phyloP scores from a whole-genome alignment of 2,113 vertebrate species.

The Cyanocitta stelleri region DNA sequence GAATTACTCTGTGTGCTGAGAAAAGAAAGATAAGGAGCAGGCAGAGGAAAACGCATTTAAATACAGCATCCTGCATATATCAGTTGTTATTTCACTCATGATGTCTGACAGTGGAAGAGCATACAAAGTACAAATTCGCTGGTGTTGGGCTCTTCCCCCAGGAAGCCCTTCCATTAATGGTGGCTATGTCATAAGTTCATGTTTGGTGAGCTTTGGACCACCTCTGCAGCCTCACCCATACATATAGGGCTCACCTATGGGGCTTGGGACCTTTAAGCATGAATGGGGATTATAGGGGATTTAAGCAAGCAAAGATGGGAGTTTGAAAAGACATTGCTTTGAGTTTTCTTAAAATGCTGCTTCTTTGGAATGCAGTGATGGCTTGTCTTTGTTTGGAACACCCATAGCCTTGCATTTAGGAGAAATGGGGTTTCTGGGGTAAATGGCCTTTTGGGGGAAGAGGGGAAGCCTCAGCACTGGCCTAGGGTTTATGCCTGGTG shows the following conservation, averaged over 20 bases:
- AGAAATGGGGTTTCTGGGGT: background rate
- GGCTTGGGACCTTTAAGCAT: background rate
- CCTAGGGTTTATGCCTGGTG: background rate
- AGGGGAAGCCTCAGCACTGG: background rate
- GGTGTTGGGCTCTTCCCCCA: background rate
- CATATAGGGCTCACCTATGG: fast-evolving
- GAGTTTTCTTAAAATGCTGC: background rate
- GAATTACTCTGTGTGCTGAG: background rate
- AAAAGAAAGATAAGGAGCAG: background rate
- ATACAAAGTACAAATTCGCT: background rate
- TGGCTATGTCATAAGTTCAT: background rate
- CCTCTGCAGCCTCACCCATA: background rate
- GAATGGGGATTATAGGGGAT: background rate
- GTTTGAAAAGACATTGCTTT: background rate
- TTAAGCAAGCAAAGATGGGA: background rate
- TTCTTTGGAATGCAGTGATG: background rate
- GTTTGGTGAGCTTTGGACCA: background rate
- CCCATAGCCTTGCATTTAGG: background rate
- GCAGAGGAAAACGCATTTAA: background rate
- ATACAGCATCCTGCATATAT: background rate
- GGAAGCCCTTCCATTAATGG: background rate
- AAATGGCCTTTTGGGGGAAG: background rate
- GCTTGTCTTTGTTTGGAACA: background rate
- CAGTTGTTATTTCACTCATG: background rate
- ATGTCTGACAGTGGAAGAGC: background rate